Conservation (phyloP, 1,140 invertebrate genomes). For the Drosophila albomicans region DNA sequence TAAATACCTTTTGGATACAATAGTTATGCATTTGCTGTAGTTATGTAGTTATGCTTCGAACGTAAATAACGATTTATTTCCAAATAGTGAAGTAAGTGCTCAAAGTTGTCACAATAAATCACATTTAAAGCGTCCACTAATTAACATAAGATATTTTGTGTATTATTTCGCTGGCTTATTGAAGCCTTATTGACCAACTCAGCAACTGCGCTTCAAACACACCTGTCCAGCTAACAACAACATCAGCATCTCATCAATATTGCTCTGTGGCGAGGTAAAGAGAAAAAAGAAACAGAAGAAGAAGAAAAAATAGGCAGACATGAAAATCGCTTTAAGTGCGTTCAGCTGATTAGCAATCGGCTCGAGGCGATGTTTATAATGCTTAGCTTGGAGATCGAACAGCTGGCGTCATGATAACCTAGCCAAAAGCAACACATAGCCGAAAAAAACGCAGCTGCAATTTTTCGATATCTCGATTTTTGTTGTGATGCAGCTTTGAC, state of each 20-base stretch:
- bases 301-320: constrained; percentile 15
- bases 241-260: constrained; percentile 26
- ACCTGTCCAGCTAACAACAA: constrained; percentile 26
- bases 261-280: constrained; percentile 16
- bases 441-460: constrained; percentile 64
- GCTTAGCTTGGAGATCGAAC: constrained; percentile 44
- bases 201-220: not conserved
- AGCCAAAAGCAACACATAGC: not conserved
- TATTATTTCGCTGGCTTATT: not conserved
- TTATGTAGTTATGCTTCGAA: too few species aligned
- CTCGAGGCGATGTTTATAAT: constrained; percentile 48
- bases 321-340: constrained; percentile 74
- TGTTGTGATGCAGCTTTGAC: constrained; percentile 67
- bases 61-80: not conserved
- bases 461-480: constrained; percentile 18
- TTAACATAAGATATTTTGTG: not conserved
- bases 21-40: too few species aligned
- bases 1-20: too few species aligned
- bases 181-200: constrained; percentile 28
- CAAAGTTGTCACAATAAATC: not conserved
- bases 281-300: not conserved
- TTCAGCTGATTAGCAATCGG: constrained; percentile 54
- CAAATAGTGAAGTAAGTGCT: not conserved
- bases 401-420: constrained; percentile 73
- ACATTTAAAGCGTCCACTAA: not conserved